Conservation (phyloP, 2,888 invertebrate species). For the Euplexia lucipara region DNA sequence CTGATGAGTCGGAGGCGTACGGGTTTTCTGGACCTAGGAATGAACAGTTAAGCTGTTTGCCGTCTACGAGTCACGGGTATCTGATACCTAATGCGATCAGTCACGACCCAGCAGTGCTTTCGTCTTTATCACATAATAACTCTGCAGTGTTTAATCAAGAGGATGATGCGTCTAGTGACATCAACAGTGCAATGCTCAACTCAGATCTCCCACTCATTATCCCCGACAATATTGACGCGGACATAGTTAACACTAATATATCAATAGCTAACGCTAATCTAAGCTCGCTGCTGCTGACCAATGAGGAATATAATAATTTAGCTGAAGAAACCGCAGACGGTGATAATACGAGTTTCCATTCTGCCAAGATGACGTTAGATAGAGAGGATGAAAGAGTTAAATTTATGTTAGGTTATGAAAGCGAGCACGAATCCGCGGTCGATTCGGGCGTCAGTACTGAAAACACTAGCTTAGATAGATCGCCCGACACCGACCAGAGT, state of each 20-base stretch:
- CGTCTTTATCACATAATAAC: conserved; percentile 88
- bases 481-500: conserved; percentile 91
- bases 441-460: conserved; percentile 94
- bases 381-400: conserved; percentile 82
- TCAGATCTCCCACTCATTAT: conserved; percentile 83
- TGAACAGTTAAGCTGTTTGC: conserved; percentile 88
- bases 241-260: conserved; percentile 88
- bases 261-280: conserved; percentile 92
- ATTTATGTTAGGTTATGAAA: conserved; percentile 88
- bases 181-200: conserved; percentile 74
- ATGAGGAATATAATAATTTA: conserved; percentile 83
- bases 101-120: conserved; percentile 90
- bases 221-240: conserved; percentile 84
- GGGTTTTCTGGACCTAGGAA: conserved; percentile 79
- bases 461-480: conserved; percentile 93
- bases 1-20: conserved; percentile 76
- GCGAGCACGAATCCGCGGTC: conserved; percentile 86
- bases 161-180: conserved; percentile 73
- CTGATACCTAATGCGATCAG: conserved; percentile 92
- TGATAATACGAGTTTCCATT: conserved; percentile 82
- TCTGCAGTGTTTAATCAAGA: conserved; percentile 86
- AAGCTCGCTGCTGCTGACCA: conserved; percentile 90
- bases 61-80: conserved; percentile 92
- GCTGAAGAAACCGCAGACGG: conserved; percentile 72
- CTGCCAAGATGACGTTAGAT: conserved; percentile 79